Base-by-base conservation (phyloP, 1,140 invertebrate species). In the Cyphomyrmex costatus region DNA sequence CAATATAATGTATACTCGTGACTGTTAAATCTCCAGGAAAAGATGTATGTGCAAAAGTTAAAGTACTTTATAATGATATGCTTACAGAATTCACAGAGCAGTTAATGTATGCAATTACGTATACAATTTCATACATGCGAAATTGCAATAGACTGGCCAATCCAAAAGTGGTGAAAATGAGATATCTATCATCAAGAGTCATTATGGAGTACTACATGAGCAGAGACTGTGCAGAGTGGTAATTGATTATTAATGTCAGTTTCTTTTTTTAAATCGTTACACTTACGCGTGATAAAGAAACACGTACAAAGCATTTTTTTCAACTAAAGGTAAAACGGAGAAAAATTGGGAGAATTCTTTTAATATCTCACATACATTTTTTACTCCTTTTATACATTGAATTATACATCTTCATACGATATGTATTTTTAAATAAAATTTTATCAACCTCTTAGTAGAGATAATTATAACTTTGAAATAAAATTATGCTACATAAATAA, bases 41-140 rank as follows among this genome's bases (percentile, higher is more conserved):
- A 79, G 42, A 46, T 87, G 49, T 85, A 46, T 76, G 66, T n/a
- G 70, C 76, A 82, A 80, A 84, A 86, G 90, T 88, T 91, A 90
- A 91, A 89, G 85, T 90, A 90, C 60, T 88, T 82, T 92, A 89
- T 88, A 87, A 91, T 92, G 88, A 92, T 92, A 77, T 92, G 92
- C 78, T 92, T 92, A 89, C 92, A 92, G 92, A 91, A 92, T 61
- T 92, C 89, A 90, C 86, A 91, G 83, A 86, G 88, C 90, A 92
- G 91, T 92, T 92, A 92, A 91, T 92, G 89, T 92, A 91, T 77
- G 73, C 78, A 88, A 91, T 49, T 91, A 90, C 89, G 90, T 91
- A 91, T 92, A 87, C 89, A 60, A 90, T 91, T 89, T 92, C 85
- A 88, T 92, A 92, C 89, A 91, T 89, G 87, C 88, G 78, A 87